Percentiles rank a stretch among this genome's conserved stretches.
These are phyloP conservation scores for Portunus trituberculatus DNA, from an alignment of 1,140 invertebrate species.

Conservation along the genomic window DNA sequence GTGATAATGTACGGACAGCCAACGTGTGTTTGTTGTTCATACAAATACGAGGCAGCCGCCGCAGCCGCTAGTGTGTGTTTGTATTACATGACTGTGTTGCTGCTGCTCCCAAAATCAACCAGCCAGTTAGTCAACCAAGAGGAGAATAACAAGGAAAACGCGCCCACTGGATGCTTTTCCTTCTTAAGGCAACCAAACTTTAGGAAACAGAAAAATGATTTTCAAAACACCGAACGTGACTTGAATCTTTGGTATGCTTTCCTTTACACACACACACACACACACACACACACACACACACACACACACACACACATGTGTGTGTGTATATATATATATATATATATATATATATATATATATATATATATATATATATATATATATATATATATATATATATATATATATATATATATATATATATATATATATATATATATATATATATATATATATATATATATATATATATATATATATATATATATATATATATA, in stretches of 20 bases:
- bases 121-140: no score
- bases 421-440: constrained; percentile 51
- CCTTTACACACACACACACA: background rate
- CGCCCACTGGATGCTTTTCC: no score
- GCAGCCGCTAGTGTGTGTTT: no score
- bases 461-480: constrained; percentile 33
- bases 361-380: background rate
- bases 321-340: constrained; percentile 45
- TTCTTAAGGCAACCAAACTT: no score
- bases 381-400: constrained; percentile 51
- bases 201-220: no score
- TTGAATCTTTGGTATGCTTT: background rate
- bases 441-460: background rate
- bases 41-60: no score
- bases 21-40: no score
- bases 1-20: no score
- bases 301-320: constrained; percentile 16
- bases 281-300: constrained; percentile 16
- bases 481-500: constrained; percentile 35
- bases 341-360: background rate
- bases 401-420: background rate
- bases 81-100: no score
- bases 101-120: no score
- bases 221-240: no score
- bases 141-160: no score